Base-by-base conservation (phyloP, 2,797 vertebrate genomes). In the Acropternis orthonyx region DNA sequence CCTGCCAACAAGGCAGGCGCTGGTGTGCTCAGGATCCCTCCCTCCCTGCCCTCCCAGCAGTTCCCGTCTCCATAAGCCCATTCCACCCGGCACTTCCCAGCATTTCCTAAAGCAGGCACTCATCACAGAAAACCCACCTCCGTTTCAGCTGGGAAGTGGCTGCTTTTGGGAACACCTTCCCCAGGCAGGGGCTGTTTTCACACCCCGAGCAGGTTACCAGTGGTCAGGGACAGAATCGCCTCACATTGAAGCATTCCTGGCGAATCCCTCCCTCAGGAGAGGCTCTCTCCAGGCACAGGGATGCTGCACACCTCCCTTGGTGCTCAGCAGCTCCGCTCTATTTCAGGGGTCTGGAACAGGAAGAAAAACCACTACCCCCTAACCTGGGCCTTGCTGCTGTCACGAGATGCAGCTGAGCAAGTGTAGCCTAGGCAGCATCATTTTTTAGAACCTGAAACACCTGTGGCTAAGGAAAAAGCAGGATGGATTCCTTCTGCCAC, bases 141-240 rank as follows among this genome's bases (percentile, higher is more conserved):
- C 0, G 0, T 68, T 58, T 27, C 48, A n/a, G 79, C 76, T 41
- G 19, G 7, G 0, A 20, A 43, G 21, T 1, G 39, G 54, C 56
- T 80, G 68, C 23, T 92, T 79, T 49, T 14, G n/a, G 49, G 41
- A 67, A 2, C 4, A 3, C 16, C 0, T 4, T 88, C 23, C 66
- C 34, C 77, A 26, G 66, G 61, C 77, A 78, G 69, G 72, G 61
- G 21, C 37, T 37, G 0, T 54, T 74, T 32, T 5, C 80, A 22
- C 55, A 22, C 13, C 55, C 28, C 3, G 6, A 62, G 44, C 71
- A 52, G 76, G 68, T 58, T 20, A 41, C 2, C 36, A 32, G 73
- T 4, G 1, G 3, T 41, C 4, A 28, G 37, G 2, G 83, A 37
- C 69, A 81, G 61, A 36, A 18, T 0, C 9, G 0, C 5, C 52